Percentiles rank a stretch among this genome's conserved stretches.
Evolutionary conservation across 2,797 vertebrate genomes (phyloP).

Genomic region (Esox masquinongy): DNA sequence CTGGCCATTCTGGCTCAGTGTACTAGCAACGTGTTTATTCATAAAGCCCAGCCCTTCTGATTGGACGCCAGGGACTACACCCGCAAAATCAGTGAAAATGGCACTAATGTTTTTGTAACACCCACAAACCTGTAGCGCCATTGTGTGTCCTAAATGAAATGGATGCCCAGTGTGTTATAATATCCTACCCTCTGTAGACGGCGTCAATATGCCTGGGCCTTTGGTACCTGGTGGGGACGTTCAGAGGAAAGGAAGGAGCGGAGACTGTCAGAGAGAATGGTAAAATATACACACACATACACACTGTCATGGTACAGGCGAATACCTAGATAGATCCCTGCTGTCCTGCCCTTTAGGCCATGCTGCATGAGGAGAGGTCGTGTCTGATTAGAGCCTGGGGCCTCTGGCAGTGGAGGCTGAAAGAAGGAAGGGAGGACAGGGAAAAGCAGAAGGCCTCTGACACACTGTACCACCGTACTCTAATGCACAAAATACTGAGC

Average conservation of each 20-base stretch:
- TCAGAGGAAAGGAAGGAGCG: conserved; percentile 68
- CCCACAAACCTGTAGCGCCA: too few relatives aligned
- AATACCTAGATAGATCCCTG: background rate
- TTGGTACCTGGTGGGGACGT: conserved; percentile 80
- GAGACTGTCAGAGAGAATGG: conserved; percentile 75
- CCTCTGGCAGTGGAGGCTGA: conserved; percentile 69
- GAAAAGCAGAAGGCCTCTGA: conserved; percentile 58
- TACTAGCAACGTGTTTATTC: too few relatives aligned
- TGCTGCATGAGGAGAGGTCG: conserved; percentile 73
- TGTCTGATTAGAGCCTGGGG: conserved; percentile 70
- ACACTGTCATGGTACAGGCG: conserved; percentile 1
- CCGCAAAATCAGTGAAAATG: too few relatives aligned
- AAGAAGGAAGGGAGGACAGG: conserved; percentile 52
- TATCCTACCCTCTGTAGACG: conserved; percentile 48
- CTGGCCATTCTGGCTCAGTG: too few relatives aligned
- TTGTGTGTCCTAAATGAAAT: too few relatives aligned
- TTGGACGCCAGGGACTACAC: too few relatives aligned
- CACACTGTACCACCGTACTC: conserved; percentile 43
- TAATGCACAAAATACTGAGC: conserved; percentile 67
- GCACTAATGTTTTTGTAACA: too few relatives aligned
- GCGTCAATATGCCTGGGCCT: conserved; percentile 65
- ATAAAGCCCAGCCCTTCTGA: too few relatives aligned
- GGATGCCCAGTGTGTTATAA: background rate
- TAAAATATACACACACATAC: conserved; percentile 49
- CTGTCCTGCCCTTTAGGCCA: conserved; percentile 70